Evolutionary conservation across 2,888 invertebrate species (phyloP).

Genomic region (Sabellastarte sp.): DNA sequence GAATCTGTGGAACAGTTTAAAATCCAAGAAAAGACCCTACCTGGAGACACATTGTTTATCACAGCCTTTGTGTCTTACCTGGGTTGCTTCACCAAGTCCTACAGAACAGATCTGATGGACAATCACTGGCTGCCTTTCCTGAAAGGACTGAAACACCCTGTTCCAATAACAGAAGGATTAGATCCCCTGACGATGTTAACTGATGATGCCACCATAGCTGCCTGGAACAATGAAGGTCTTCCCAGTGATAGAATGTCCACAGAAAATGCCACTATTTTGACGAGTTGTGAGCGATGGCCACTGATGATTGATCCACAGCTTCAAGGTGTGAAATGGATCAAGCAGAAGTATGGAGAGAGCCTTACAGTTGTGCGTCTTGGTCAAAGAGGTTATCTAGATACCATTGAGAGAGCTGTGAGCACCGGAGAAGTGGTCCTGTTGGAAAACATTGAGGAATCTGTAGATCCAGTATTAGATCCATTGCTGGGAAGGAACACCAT

Average conservation of each 20-base stretch:
- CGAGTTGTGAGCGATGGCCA: slow-evolving; percentile 93
- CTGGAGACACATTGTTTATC: slow-evolving; percentile 87
- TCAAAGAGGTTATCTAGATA: slow-evolving; percentile 87
- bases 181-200: slow-evolving; percentile 85
- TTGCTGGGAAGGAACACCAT: slow-evolving; percentile 87
- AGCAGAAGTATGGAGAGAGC: slow-evolving; percentile 76
- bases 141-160: slow-evolving; percentile 75
- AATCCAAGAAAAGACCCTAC: slow-evolving; percentile 81
- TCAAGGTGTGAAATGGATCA: slow-evolving; percentile 93
- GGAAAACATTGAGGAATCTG: slow-evolving; percentile 88
- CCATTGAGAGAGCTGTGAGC: slow-evolving; percentile 74
- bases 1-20: slow-evolving; percentile 78
- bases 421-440: slow-evolving; percentile 80
- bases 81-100: slow-evolving; percentile 92
- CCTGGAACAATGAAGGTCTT: slow-evolving; percentile 94
- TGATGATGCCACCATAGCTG: slow-evolving; percentile 89
- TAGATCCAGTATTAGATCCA: slow-evolving; percentile 91
- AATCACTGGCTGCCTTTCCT: slow-evolving; percentile 70
- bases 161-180: slow-evolving; percentile 72
- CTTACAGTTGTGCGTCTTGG: slow-evolving; percentile 82
- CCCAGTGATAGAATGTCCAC: slow-evolving; percentile 96
- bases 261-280: slow-evolving; percentile 92
- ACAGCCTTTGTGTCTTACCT: slow-evolving; percentile 96
- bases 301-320: slow-evolving; percentile 95
- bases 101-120: slow-evolving; percentile 80